Evolutionary conservation across 2,113 vertebrate genomes (phyloP), one percentile per base, ranked within the genome.

Genomic region (Ciconia maguari): DNA sequence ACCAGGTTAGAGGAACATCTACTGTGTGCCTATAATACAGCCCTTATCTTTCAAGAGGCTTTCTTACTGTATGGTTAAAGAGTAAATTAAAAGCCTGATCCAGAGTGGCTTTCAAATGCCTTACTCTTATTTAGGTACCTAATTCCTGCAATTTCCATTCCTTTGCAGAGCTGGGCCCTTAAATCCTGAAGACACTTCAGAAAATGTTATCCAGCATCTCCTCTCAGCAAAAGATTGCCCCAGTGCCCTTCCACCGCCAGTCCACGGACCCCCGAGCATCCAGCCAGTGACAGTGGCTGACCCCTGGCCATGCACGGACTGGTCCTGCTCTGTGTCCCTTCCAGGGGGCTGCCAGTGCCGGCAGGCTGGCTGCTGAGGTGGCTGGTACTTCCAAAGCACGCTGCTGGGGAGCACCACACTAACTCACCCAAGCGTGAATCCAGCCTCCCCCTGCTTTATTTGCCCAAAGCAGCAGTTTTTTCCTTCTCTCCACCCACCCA

Each of bases 21-120:
- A 21, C 74, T 21, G 9, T 11, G 58, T 26, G 64, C 68, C 60
- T 55, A 11, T 66, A 68, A 25, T 30, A 66, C 38, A 62, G 75
- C 58, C 54, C 71, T 81, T 51, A 66, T 74, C 92, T 74, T 86
- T 92, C 42, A 58, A 92, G 88, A 90, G 79, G 32, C 18, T 93
- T 97, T 90, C 89, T 90, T 83, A 81, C 68, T 34, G 26, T 92
- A 74, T 86, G 44, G 70, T 41, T 80, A 92, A 92, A 69, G 58
- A 65, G 49, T 49, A 85, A 97, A 91, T 95, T 69, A 94, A 92
- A 72, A 88, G 66, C 92, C 71, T 92, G 79, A 72, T 83, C 75
- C 90, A 66, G 83, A 92, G 89, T 38, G 76, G 66, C 51, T 95
- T 77, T 95, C 79, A 65, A 94, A 76, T 92, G 68, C 71, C 46